Evolutionary conservation across 2,888 invertebrate genomes (phyloP).

Genomic region (Hipparchia semele): DNA sequence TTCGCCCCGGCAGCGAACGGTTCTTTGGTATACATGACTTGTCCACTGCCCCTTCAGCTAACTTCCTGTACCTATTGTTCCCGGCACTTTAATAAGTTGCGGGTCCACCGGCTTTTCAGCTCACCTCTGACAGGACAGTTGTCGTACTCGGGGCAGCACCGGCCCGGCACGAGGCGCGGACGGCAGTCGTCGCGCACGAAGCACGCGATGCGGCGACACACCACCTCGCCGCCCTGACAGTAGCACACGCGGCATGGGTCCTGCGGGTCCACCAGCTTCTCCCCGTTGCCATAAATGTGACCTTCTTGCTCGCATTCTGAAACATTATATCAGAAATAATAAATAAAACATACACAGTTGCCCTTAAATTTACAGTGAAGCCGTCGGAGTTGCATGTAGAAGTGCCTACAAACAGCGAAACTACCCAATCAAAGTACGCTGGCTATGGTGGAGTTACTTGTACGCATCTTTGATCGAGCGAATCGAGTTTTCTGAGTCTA

Average conservation of each 20-base stretch:
- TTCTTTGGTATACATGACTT: no score
- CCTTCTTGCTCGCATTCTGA: slow-evolving; percentile 91
- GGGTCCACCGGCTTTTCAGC: background rate
- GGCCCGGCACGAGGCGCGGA: slow-evolving; percentile 87
- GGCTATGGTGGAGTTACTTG: no score
- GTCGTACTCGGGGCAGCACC: slow-evolving; percentile 92
- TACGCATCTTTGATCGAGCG: no score
- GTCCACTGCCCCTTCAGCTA: no score
- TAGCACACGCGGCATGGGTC: slow-evolving; percentile 91
- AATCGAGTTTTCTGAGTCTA: no score
- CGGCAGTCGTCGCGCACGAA: slow-evolving; percentile 89
- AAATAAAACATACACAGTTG: no score
- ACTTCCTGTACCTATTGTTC: background rate
- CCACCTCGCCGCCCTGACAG: slow-evolving; percentile 91
- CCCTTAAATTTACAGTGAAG: no score
- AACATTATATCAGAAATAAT: slow-evolving; percentile 45
- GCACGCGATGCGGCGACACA: slow-evolving; percentile 90
- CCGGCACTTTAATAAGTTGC: no score
- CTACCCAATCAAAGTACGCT: no score
- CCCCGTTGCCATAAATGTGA: slow-evolving; percentile 88
- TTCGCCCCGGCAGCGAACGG: no score
- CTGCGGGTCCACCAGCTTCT: slow-evolving; percentile 87
- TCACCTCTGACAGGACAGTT: slow-evolving; percentile 88
- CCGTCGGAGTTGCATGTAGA: no score
- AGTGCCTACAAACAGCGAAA: no score